These are phyloP conservation scores for Hyphantria cunea DNA, from an alignment of 1,140 invertebrate species.

Conservation along the genomic window DNA sequence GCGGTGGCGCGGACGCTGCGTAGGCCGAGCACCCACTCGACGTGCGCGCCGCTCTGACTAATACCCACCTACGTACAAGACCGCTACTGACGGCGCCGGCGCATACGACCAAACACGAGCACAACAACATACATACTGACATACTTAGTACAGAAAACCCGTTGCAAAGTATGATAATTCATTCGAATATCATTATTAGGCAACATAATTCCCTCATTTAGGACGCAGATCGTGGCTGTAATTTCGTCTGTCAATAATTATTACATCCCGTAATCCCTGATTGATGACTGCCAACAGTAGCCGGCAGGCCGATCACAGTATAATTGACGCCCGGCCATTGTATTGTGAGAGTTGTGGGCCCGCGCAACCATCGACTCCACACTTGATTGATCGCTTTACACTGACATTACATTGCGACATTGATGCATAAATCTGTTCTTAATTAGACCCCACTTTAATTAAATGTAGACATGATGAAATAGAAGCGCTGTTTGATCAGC, in stretches of 20 bases:
- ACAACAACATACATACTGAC: slow-evolving; percentile 8
- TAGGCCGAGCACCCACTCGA: slow-evolving; percentile 48
- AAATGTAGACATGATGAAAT: slow-evolving; percentile 39
- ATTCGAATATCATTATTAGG: slow-evolving; percentile 34
- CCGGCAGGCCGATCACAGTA: slow-evolving; percentile 37
- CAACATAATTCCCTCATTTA: slow-evolving; percentile 40
- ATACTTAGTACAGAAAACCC: slow-evolving; percentile 7
- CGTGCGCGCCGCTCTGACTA: slow-evolving; percentile 25
- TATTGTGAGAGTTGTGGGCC: slow-evolving; percentile 21
- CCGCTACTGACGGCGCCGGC: slow-evolving; percentile 16
- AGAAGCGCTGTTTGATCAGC: slow-evolving; percentile 28
- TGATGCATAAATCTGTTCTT: slow-evolving; percentile 50
- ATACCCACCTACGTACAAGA: slow-evolving; percentile 19
- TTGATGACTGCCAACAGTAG: slow-evolving; percentile 72
- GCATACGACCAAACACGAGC: neutral
- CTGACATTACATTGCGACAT: slow-evolving; percentile 50
- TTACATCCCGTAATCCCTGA: slow-evolving; percentile 67
- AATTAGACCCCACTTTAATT: slow-evolving; percentile 65
- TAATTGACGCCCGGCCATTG: slow-evolving; percentile 64
- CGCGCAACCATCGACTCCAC: slow-evolving; percentile 31
- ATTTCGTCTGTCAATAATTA: slow-evolving; percentile 73
- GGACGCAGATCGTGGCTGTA: slow-evolving; percentile 42
- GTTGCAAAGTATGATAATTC: slow-evolving; percentile 2
- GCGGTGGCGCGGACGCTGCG: slow-evolving; percentile 23
- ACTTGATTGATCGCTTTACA: slow-evolving; percentile 57